Evolutionary conservation across 2,113 vertebrate species (phyloP), one percentile per base, ranked within the genome.

Genomic region (Tragulus kanchil): DNA sequence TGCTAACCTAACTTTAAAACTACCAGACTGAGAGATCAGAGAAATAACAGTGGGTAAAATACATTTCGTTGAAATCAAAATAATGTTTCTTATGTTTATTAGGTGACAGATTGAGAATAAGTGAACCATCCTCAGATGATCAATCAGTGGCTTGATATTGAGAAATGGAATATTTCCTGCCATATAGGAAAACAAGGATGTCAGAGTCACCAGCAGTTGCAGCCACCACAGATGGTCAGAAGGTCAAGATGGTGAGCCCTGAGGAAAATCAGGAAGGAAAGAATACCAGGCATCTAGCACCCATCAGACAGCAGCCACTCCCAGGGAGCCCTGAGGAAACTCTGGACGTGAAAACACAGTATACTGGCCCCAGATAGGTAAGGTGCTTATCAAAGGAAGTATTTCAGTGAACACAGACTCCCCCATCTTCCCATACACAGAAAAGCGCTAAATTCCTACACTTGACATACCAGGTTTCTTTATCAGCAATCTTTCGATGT

Each of bases 1-100:
- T 48, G 58, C 58, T 81, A 85, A 84, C 45, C 36, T 90, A 78
- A 78, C 83, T 90, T 92, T 87, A 96, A 82, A 96, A 90, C 71
- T 84, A 90, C 42, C 14, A 86, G 67, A 83, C 81, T 85, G 16
- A 67, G 48, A 85, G 17, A 90, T 93, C 28, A 77, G 26, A 93
- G 50, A 93, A 94, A 89, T 77, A 94, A 77, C 28, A 90, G 19
- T 48, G 54, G 52, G 23, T 90, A 54, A 83, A 62, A 84, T 42
- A 83, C 19, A 78, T 89, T 54, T 50, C 73, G 5, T 0, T 73
- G 31, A 85, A 88, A 58, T 84, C 58, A 93, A 82, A n/a, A 54
- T 73, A 54, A 93, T 86, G 23, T 79, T 87, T 77, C 52, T 77
- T 82, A 82, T 15, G 3, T 21, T 93, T 52, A 9, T 64, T 65